Conservation (phyloP, 1,140 invertebrate genomes). For the Bilobella aurantiaca region DNA sequence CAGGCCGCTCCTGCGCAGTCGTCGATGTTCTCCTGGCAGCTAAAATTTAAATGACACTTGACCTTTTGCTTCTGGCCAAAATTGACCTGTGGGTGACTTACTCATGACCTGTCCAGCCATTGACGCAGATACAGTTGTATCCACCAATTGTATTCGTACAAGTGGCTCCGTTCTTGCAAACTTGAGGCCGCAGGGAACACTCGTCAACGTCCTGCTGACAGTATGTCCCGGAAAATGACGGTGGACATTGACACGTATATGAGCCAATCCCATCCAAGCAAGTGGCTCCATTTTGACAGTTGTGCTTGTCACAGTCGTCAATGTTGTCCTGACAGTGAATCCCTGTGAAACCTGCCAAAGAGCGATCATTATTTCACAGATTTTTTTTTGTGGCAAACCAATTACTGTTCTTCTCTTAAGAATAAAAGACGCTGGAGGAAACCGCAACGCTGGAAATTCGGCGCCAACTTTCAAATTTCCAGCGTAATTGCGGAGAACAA, state of each 20-base stretch:
- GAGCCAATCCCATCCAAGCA: slow-evolving; percentile 77
- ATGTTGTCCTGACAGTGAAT: slow-evolving; percentile 80
- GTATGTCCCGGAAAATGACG: slow-evolving; percentile 71
- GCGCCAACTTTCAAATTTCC: not conserved
- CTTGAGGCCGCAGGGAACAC: slow-evolving; percentile 50
- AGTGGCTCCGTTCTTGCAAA: slow-evolving; percentile 88
- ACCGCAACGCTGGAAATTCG: not conserved
- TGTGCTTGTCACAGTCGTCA: slow-evolving; percentile 77
- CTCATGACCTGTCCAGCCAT: slow-evolving; percentile 82
- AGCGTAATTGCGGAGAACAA: no score
- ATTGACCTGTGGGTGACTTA: not conserved
- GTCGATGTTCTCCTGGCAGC: slow-evolving; percentile 81
- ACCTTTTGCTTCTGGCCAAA: no score
- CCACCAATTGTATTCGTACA: slow-evolving; percentile 82
- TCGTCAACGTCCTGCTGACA: slow-evolving; percentile 50
- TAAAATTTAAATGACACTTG: not conserved
- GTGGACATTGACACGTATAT: slow-evolving; percentile 77
- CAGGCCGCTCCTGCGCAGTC: slow-evolving; percentile 86
- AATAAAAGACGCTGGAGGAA: no score
- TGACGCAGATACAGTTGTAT: slow-evolving; percentile 92
- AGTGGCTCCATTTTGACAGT: slow-evolving; percentile 81
- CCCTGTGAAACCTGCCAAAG: slow-evolving; percentile 64
- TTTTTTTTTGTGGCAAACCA: not conserved
- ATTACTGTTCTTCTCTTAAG: no score
- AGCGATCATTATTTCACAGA: not conserved